Percentiles rank a stretch among this genome's conserved stretches.
Evolutionary conservation across 2,888 invertebrate species (phyloP).

Genomic region (Cremastinae sp.): DNA sequence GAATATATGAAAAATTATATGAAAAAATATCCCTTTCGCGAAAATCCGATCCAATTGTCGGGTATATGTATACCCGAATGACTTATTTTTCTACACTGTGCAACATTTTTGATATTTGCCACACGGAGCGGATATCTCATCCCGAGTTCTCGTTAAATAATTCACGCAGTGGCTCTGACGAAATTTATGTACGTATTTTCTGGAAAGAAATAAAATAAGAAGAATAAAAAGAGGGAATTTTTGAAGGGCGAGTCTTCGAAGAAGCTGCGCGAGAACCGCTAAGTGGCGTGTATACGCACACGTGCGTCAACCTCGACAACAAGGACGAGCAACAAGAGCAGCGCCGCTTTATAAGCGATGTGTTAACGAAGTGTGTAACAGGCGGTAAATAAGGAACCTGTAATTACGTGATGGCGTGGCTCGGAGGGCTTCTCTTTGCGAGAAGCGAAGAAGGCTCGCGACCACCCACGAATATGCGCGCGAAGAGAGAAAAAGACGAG

Average conservation of each 20-base stretch:
- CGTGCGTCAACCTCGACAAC: slow-evolving; percentile 14
- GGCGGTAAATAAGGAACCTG: slow-evolving; percentile 80
- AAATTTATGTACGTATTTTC: no score
- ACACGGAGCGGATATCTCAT: no score
- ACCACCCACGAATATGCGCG: slow-evolving; percentile 73
- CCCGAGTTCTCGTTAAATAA: no score
- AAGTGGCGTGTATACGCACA: slow-evolving; percentile 18
- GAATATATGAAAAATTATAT: slow-evolving; percentile 27
- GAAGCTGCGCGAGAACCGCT: slow-evolving; percentile 25
- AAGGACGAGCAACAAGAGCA: slow-evolving; percentile 51
- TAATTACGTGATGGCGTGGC: slow-evolving; percentile 76
- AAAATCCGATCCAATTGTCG: slow-evolving; percentile 54
- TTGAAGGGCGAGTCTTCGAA: slow-evolving; percentile 11
- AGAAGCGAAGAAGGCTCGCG: slow-evolving; percentile 59
- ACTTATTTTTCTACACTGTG: no score
- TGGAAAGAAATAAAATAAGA: no score
- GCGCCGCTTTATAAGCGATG: slow-evolving; percentile 76
- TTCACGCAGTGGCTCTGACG: no score
- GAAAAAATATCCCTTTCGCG: slow-evolving; percentile 19
- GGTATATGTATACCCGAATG: slow-evolving; percentile 55
- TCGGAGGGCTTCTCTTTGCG: slow-evolving; percentile 64
- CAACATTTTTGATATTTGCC: no score
- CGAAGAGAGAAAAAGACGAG: slow-evolving; percentile 21
- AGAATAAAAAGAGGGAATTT: background rate
- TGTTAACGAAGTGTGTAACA: slow-evolving; percentile 80